Base-by-base conservation (phyloP, 2,797 vertebrate genomes). In the Scolopax bukidnonensis region DNA sequence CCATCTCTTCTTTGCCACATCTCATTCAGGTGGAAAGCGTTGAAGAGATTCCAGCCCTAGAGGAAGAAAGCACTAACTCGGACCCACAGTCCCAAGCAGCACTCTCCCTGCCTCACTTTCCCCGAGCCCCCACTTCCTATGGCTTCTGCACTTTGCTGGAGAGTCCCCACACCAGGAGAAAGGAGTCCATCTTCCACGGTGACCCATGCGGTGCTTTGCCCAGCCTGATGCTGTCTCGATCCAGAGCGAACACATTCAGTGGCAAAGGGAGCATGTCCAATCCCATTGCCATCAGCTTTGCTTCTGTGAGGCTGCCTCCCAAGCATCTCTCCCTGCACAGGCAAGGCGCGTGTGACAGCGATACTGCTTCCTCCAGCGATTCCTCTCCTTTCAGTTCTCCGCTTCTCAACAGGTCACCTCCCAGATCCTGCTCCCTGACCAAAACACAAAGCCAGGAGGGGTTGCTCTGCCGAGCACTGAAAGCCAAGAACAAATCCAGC, bases 91-190 rank as follows among this genome's bases (percentile, higher is more conserved):
- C 99, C 89, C 98, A 99, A 95, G 98, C 99, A 97, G 93, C 98
- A 56, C 82, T 99, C 98, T 98, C 99, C 98, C 91, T 99, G 98
- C 67, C 98, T 98, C 97, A 99, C 98, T 75, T 98, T 98, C 95
- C 98, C 97, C 89, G 99, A 98, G 97, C 99, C 98, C 91, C 99
- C 98, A 15, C 98, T 98, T 98, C 98, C 86, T 99, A 99, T 0
- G 99, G 99, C 56, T 99, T 99, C 96, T 99, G 99, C 95, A 98
- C 99, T 15, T 96, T 99, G 88, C 97, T 99, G 81, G 99, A 99
- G 97, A 99, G 99, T 83, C 99, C 99, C 18, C 99, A 99, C 97
- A 99, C 98, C 36, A 98, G 99, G 75, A 98, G 99, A 60, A 99
- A 99, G 94, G 99, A 99, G 96, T 99, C 99, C 2, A 98, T 99